Evolutionary conservation across 2,888 invertebrate genomes (phyloP).

Genomic region (Luperina testacea): DNA sequence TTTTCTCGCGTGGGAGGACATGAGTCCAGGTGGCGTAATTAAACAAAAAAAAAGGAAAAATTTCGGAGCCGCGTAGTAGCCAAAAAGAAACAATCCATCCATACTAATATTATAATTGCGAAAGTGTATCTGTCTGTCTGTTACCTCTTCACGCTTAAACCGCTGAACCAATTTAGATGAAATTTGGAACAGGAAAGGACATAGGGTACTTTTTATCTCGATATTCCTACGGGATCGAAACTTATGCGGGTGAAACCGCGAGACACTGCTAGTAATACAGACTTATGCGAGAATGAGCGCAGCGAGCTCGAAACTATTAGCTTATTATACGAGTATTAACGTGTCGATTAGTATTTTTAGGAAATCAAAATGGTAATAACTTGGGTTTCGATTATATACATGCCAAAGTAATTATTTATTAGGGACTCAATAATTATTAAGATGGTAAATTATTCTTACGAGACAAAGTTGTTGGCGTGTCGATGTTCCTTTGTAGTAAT

Average conservation of each 20-base stretch:
- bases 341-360: neutral
- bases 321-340: neutral
- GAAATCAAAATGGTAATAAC: neutral
- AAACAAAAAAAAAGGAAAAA: too few relatives aligned
- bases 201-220: too few relatives aligned
- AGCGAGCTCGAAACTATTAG: too few relatives aligned
- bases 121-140: too few relatives aligned
- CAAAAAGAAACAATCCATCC: neutral
- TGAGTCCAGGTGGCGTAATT: neutral
- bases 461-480: slow-evolving; percentile 9
- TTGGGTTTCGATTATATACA: neutral
- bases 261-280: too few relatives aligned
- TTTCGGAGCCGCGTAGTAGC: neutral
- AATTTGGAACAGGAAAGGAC: too few relatives aligned
- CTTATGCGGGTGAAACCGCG: too few relatives aligned
- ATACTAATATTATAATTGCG: too few relatives aligned
- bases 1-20: neutral
- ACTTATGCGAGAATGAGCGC: neutral
- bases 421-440: neutral
- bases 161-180: too few relatives aligned
- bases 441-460: neutral
- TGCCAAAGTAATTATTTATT: neutral
- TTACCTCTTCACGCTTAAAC: too few relatives aligned
- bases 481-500: neutral
- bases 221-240: too few relatives aligned